Evolutionary conservation across 2,113 vertebrate species (phyloP).

Genomic region (Xenopus laevis): DNA sequence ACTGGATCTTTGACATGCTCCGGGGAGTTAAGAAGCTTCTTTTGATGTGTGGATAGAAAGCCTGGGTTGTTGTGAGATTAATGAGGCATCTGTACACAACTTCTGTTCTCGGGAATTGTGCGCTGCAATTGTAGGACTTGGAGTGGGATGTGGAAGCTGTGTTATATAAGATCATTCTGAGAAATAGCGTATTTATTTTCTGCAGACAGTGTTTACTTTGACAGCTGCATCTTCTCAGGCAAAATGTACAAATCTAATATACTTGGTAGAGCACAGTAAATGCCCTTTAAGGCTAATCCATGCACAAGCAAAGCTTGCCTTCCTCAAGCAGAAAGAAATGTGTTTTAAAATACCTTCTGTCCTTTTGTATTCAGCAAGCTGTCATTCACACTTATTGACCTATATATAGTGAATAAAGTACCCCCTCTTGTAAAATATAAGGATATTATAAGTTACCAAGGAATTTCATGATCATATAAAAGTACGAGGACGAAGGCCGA

Average conservation of each 20-base stretch:
- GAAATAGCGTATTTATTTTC: conserved; percentile 17
- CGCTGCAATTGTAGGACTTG: conserved; percentile 2
- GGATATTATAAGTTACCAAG: no score
- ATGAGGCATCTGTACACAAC: conserved; percentile 23
- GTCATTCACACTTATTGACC: no score
- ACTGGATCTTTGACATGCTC: conserved; percentile 19
- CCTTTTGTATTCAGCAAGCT: no score
- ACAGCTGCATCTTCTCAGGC: conserved; percentile 16
- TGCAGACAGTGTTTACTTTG: neutral
- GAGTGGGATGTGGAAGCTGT: neutral
- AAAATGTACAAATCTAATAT: conserved; percentile 26
- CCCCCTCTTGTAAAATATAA: no score
- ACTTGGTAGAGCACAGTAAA: conserved; percentile 23
- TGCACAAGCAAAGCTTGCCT: neutral
- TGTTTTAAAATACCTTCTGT: no score
- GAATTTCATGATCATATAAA: no score
- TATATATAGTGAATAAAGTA: no score
- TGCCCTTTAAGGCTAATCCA: conserved; percentile 28
- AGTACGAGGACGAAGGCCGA: no score
- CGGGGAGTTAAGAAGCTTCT: conserved; percentile 15
- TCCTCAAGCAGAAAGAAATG: no score
- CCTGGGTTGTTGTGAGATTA: conserved; percentile 23
- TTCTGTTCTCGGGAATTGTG: conserved; percentile 11
- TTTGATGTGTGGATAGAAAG: conserved; percentile 28
- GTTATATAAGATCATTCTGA: neutral